Conservation (phyloP, 2,113 vertebrate species). For the Paratilapia polleni region DNA sequence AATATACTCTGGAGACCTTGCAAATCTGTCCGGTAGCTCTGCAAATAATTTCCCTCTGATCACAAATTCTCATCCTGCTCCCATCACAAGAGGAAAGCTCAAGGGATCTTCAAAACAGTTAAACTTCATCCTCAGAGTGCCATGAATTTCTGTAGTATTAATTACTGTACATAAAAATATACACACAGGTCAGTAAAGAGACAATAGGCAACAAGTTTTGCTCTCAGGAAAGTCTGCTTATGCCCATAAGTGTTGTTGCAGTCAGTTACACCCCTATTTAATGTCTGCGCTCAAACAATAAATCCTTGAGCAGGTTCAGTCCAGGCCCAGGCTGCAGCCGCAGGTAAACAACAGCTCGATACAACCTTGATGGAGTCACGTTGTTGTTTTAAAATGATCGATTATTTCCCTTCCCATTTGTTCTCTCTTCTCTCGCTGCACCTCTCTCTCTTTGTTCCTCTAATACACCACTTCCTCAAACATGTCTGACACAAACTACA, state of each 20-base stretch:
- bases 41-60: background rate
- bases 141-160: background rate
- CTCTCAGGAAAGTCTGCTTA: background rate
- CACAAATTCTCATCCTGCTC: background rate
- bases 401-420: slow-evolving; percentile 25
- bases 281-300: slow-evolving; percentile 17
- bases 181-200: background rate
- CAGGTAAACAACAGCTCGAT: slow-evolving; percentile 63
- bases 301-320: slow-evolving; percentile 16
- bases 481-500: background rate
- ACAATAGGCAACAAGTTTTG: background rate
- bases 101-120: background rate
- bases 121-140: background rate
- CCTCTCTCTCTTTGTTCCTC: background rate
- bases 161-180: background rate
- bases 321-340: slow-evolving; percentile 17
- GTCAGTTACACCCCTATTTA: background rate
- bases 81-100: background rate
- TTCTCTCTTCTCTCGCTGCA: slow-evolving; percentile 13
- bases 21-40: background rate
- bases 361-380: slow-evolving; percentile 51
- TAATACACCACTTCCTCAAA: slow-evolving; percentile 1
- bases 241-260: background rate
- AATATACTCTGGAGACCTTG: background rate
- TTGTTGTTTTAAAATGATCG: slow-evolving; percentile 25